Evolutionary conservation across 1,140 invertebrate genomes (phyloP), one percentile per base, ranked within the genome.

Genomic region (Odontomachus brunneus): DNA sequence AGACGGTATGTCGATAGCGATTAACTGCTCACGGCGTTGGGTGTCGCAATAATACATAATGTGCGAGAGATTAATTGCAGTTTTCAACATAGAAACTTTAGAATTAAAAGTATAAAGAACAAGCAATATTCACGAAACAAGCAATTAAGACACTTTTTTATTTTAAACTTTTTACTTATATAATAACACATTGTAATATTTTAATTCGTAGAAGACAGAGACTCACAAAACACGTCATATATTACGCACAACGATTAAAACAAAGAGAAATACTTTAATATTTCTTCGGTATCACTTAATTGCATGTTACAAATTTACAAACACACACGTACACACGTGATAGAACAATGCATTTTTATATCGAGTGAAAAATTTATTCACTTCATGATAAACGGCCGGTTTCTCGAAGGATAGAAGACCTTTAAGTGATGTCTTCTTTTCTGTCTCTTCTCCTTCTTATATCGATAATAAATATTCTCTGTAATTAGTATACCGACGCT

Each of bases 391-490:
- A 78, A 44, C 14, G 14, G 0, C 14, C 19, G 51, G 19, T n/a
- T 55, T 7, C 19, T 80, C 15, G 22, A 57, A 19, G 11, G 51
- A 80, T 71, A 57, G 7, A 57, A 55, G 2, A 17, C 12, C n/a
- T 0, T 55, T 4, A 29, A 48, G 29, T 76, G 33, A 60, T 14
- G 3, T 48, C 63, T 60, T 2, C 11, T 80, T 17, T 7, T 53
- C 3, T 0, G 22, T 55, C 63, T 67, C 3, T 14, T 67, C 3
- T 14, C 69, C 9, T 3, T 53, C 5, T 0, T 49, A 9, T 15
- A 48, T 4, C 2, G 19, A 55, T 82, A 80, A 80, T 80, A 24
- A 38, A 71, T 76, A 11, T 53, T 53, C 12, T 88, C 87, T 44
- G 49, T 0, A 0, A 80, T 9, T 1, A 88, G 11, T 48, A 65